Percentiles rank a stretch among this genome's conserved stretches.
Evolutionary conservation across 2,113 vertebrate species (phyloP).

Genomic region (Mugil cephalus): DNA sequence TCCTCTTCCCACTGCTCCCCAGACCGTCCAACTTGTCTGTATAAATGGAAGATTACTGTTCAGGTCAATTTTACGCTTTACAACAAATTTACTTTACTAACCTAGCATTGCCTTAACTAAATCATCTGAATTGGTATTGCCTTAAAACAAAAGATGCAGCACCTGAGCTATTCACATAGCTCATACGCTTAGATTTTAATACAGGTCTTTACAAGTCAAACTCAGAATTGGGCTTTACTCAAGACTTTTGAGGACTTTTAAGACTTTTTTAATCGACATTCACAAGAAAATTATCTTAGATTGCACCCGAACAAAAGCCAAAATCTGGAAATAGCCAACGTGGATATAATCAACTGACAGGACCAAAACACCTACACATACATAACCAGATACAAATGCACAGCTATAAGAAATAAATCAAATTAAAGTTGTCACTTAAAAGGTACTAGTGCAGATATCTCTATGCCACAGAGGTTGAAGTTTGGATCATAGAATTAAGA

Average conservation of each 20-base stretch:
- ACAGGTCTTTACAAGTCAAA: not conserved
- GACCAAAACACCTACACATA: too few species aligned
- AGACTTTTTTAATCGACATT: not conserved
- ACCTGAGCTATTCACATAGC: not conserved
- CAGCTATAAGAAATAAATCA: not conserved
- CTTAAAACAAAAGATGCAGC: not conserved
- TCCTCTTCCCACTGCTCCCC: conserved; percentile 92
- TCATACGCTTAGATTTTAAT: too few species aligned
- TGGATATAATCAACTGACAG: too few species aligned
- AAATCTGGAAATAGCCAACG: too few species aligned
- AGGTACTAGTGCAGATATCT: not conserved
- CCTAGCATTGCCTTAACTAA: not conserved
- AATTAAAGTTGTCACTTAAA: not conserved
- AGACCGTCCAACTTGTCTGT: conserved; percentile 98
- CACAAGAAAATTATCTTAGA: too few species aligned
- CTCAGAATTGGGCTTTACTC: not conserved
- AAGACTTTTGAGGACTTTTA: not conserved
- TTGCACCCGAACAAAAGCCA: too few species aligned
- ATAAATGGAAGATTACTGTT: conserved; percentile 80
- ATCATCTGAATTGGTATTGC: not conserved
- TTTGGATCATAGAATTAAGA: not conserved
- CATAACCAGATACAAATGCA: not conserved
- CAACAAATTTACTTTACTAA: not conserved
- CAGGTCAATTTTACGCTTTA: conserved; percentile 37
- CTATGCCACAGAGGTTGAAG: not conserved